phyloP scores from a whole-genome alignment of 2,888 invertebrate species.

The Noctua pronuba region DNA sequence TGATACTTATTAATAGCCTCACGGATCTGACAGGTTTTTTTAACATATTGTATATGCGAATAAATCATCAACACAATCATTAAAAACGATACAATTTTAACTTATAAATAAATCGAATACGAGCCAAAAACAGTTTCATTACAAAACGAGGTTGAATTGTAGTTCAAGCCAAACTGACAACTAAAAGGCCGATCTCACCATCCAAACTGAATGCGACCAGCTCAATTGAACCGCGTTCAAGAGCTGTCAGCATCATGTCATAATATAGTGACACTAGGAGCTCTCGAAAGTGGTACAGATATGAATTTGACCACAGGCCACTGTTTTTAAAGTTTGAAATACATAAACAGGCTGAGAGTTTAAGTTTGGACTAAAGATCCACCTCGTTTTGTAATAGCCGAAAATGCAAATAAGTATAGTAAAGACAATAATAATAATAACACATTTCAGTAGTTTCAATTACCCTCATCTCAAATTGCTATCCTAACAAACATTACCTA shows the following conservation, averaged over 20 bases:
- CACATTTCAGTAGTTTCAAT: not conserved
- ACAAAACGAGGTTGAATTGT: not conserved
- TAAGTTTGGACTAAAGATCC: not conserved
- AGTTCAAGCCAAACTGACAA: not conserved
- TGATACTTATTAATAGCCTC: too few relatives aligned
- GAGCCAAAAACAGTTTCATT: not conserved
- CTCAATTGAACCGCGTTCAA: not conserved
- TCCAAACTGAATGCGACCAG: not conserved
- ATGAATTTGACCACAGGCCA: not conserved
- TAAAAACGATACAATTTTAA: not conserved
- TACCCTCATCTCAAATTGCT: not conserved
- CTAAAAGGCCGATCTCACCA: not conserved
- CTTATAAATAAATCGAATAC: not conserved
- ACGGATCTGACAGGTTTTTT: too few relatives aligned
- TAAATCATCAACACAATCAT: not conserved
- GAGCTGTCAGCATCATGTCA: not conserved
- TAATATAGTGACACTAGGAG: not conserved
- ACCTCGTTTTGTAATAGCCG: not conserved
- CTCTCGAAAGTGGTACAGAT: not conserved
- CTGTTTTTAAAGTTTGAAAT: not conserved
- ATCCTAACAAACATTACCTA: not conserved
- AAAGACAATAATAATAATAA: not conserved
- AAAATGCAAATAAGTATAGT: not conserved
- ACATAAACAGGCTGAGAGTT: not conserved
- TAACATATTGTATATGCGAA: not conserved